phyloP scores from a whole-genome alignment of 2,797 vertebrate genomes.

The Microctenopoma steveboyesi region DNA sequence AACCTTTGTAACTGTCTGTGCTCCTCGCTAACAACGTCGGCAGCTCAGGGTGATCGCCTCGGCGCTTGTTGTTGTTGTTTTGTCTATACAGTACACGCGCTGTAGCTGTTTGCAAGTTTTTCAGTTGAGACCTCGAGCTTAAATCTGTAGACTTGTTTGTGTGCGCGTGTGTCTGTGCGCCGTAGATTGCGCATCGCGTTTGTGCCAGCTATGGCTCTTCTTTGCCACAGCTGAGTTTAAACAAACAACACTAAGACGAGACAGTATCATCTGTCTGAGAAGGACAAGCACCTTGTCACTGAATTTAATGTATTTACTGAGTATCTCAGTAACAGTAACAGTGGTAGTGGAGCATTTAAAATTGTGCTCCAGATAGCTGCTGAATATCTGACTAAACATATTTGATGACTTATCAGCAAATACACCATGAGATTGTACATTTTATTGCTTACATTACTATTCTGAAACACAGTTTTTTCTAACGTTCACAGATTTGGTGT shows the following conservation, averaged over 20 bases:
- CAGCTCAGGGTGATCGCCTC: slow-evolving; percentile 70
- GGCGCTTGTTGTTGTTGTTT: slow-evolving; percentile 73
- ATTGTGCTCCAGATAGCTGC: slow-evolving; percentile 29
- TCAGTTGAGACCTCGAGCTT: slow-evolving; percentile 46
- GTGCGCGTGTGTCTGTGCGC: slow-evolving; percentile 17
- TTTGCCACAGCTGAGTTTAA: slow-evolving; percentile 24
- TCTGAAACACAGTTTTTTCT: slow-evolving; percentile 26
- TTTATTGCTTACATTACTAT: slow-evolving; percentile 15
- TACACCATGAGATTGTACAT: slow-evolving; percentile 24
- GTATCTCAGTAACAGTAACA: slow-evolving; percentile 4
- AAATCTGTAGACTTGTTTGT: slow-evolving; percentile 29
- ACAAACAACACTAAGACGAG: slow-evolving; percentile 37
- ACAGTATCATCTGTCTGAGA: slow-evolving; percentile 29
- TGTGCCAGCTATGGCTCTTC: slow-evolving; percentile 10
- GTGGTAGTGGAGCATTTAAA: slow-evolving; percentile 21
- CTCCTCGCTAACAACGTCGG: slow-evolving; percentile 79
- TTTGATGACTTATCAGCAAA: slow-evolving; percentile 44
- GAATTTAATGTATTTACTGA: slow-evolving; percentile 40
- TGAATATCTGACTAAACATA: slow-evolving; percentile 37
- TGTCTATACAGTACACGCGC: slow-evolving; percentile 60
- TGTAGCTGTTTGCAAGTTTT: slow-evolving; percentile 54
- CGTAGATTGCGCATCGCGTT: slow-evolving; percentile 38
- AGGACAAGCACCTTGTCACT: slow-evolving; percentile 37
- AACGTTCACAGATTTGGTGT: slow-evolving; percentile 48
- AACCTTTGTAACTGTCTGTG: slow-evolving; percentile 84